Base-by-base conservation (phyloP, 2,113 vertebrate species). In the Festucalex cinctus region DNA sequence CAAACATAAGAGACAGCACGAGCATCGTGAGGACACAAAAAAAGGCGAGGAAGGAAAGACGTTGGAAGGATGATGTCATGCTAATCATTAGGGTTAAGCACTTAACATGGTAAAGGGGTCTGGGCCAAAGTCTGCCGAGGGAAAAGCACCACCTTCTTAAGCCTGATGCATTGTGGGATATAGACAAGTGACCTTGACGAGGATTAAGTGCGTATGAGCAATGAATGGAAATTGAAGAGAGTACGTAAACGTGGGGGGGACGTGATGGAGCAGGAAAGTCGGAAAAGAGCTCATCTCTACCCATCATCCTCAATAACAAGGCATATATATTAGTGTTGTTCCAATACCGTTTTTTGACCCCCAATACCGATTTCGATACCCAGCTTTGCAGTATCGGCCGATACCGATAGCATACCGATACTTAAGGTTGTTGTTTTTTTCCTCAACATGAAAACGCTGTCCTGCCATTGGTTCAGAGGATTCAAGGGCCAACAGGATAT, bases 1-100 rank as follows among this genome's bases (percentile, higher is more conserved):
- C 51, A 63, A 80, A 61, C 43, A 70, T 70, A 59, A 81, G 44
- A 68, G 68, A 71, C 22, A 66, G 71, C 67, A 62, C 39, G 57
- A 74, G 61, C 41, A 63, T 35, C 37, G 5, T 43, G 53, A 54
- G 44, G 62, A 57, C 3, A 58, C n/a, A n/a, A n/a, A 51, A 63
- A 48, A 48, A 16, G 17, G 59, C 13, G 13, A 10, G 35, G 5
- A 39, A 14, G 16, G 54, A 39, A 39, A 9, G 14, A 58, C 28
- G 20, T 58, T n/a, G 28, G 20, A 37, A 3, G 24, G 54, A 35
- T 12, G 64, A 73, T 57, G 69, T 73, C 28, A 44, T 69, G 48
- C 61, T 35, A 44, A 56, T 56, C 19, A 44, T 60, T 32, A 67
- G 41, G 43, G 71, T 61, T 67, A 51, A 63, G 46, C 56, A 65